A percentile compares a stretch with the other conserved stretches of the same genome.
phyloP scores from a whole-genome alignment of 1,140 invertebrate genomes.

The Lepidurus couesii region DNA sequence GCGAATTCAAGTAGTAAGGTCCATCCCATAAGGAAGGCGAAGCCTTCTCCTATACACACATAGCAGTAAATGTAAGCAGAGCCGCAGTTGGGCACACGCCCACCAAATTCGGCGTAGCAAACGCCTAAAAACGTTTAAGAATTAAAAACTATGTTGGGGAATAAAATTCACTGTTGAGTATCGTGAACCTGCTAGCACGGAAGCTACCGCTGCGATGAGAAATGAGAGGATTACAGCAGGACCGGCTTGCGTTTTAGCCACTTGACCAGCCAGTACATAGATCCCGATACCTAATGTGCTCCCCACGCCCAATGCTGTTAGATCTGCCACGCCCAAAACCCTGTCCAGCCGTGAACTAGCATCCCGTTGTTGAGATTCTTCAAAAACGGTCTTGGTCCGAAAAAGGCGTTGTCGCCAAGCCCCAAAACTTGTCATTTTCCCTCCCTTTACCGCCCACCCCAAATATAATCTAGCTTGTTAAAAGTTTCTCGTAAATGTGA shows the following conservation, averaged over 20 bases:
- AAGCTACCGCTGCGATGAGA: conserved; percentile 54
- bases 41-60: conserved; percentile 49
- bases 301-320: conserved; percentile 46
- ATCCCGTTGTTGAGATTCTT: conserved; percentile 10
- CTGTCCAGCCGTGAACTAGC: conserved; percentile 25
- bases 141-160: neutral
- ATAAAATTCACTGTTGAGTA: neutral
- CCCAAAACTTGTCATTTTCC: neutral
- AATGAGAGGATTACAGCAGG: conserved; percentile 54
- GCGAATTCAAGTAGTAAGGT: conserved; percentile 85
- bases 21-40: conserved; percentile 67
- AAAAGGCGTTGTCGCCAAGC: conserved; percentile 15
- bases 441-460: neutral
- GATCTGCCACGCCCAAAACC: conserved; percentile 31
- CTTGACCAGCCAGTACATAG: conserved; percentile 47
- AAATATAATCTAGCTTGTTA: too few species aligned
- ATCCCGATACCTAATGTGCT: conserved; percentile 53
- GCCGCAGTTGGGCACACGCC: conserved; percentile 63
- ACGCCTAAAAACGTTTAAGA: conserved; percentile 44
- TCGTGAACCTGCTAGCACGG: conserved; percentile 51
- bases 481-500: too few species aligned
- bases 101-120: conserved; percentile 59
- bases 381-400: neutral
- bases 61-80: conserved; percentile 53
- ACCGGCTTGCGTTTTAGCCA: conserved; percentile 50